Base-by-base conservation (phyloP, 2,113 vertebrate genomes). In the Halichoeres trimaculatus region DNA sequence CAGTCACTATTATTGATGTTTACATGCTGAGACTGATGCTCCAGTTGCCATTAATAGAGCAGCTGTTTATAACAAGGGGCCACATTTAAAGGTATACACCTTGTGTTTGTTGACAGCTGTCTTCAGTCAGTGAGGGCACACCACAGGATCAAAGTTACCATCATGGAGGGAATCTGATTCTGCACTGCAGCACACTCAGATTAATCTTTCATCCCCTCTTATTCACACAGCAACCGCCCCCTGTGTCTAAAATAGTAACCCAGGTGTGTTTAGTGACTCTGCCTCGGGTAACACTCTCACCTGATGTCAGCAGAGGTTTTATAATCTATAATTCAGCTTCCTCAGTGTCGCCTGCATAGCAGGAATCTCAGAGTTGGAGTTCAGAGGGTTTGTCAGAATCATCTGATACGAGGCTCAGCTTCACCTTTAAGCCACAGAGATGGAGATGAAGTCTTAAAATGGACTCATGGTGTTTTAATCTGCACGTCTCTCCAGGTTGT, bases 401-500 rank as follows among this genome's bases (percentile, higher is more conserved):
- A 84, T 84, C 58, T 47, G 55, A 67, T 82, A 55, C 34, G 41
- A 52, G 54, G 19, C 47, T 72, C 10, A 50, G 43, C 43, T 12
- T 19, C 74, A 11, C 48, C 52, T 74, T 26, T 1, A 38, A 55
- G 12, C 51, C 59, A 8, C 59, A 10, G n/a, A 17, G 30, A 55
- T 7, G 12, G 54, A 41, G 69, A 50, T 36, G 5, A 36, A 36
- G 10, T 36, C 10, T 36, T 36, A 36, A 36, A 36, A 2, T 43
- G 41, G 11, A 43, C 41, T 12, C 5, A 13, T 3, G 14, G 12
- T 13, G 3, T 54, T 38, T 68, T 12, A 4, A 30, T 64, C 19
- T 57, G 41, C 2, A 8, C 60, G 19, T 55, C 10, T 22, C 4
- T 83, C 14, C 83, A 99, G 98, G 98, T 94, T 99, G 51, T 98